phyloP scores from a whole-genome alignment of 2,113 vertebrate genomes.

The Lepus europaeus region DNA sequence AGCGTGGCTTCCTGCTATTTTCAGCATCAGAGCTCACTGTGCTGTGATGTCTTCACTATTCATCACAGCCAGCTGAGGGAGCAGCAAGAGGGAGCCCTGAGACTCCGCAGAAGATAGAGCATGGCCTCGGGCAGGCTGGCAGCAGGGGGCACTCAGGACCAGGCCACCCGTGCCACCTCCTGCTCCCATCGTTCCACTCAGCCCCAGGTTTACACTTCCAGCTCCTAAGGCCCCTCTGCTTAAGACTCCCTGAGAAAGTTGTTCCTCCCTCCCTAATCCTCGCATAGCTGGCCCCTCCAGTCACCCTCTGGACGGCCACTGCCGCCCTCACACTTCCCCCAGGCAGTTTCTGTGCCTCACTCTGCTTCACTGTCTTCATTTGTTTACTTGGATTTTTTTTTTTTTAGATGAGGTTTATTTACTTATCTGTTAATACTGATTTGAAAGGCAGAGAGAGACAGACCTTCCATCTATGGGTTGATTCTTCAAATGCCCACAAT shows the following conservation, averaged over 20 bases:
- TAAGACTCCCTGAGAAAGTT: too few species aligned
- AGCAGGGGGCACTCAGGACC: too few species aligned
- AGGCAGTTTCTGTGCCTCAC: background rate
- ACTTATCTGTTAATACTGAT: too few species aligned
- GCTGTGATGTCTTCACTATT: background rate
- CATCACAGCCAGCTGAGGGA: background rate
- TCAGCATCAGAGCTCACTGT: background rate
- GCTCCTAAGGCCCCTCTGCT: background rate
- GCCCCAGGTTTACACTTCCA: background rate
- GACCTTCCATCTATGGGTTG: too few species aligned
- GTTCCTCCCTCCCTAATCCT: background rate
- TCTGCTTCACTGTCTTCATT: background rate
- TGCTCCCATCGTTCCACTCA: background rate
- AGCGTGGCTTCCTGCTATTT: conserved; percentile 18
- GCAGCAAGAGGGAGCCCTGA: background rate
- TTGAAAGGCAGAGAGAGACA: too few species aligned
- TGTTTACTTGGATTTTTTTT: background rate
- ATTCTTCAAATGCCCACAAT: too few species aligned
- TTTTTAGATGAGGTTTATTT: too few species aligned
- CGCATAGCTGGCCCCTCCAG: background rate
- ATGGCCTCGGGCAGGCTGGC: too few species aligned
- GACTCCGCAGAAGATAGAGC: too few species aligned
- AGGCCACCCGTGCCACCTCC: too few species aligned
- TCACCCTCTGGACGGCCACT: background rate
- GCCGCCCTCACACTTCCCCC: background rate